Base-by-base conservation (phyloP, 1,140 invertebrate genomes). In the Lanistes nyassanus region DNA sequence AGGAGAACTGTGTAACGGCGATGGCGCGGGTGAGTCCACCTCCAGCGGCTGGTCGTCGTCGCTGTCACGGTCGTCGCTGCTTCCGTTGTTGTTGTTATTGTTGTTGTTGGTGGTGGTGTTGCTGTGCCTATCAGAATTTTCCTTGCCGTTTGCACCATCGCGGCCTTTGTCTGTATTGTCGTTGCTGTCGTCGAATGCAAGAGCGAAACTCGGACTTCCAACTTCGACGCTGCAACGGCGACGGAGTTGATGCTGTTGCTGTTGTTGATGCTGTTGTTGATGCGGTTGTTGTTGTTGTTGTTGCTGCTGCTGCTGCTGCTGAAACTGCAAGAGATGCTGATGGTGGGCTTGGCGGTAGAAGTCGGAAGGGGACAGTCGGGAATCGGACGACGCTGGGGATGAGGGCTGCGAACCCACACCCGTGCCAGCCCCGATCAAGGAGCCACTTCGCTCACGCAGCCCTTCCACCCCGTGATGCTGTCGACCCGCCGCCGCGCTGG, bases 1-100 rank as follows among this genome's bases (percentile, higher is more conserved):
- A 21, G 65, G 73, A 23, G 42, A 47, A 9, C 31, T 39, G 37
- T 64, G 42, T 47, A 78, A 31, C 11, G 77, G 77, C 26, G 77
- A 78, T 26, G 67, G 42, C n/a, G 77, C 72, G 2, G 74, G 74
- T 1, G 77, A 75, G 68, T 75, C 72, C 58, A 78, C 77, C 29
- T 77, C 71, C 42, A 77, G 58, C 16, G 64, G 76, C 51, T 74
- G 64, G 66, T 77, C 76, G 34, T 70, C 76, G 42, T 72, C 72
- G 19, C 31, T 51, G 55, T 77, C 76, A n/a, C 66, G 55, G 31
- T 75, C 60, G 34, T 76, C 76, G 31, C 29, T 51, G 13, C 34
- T 36, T 37, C 26, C 42, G 34, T 19, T 65, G 58, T 29, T n/a
- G 47, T 36, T 39, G 23, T 19, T 56, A n/a, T n/a, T n/a, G 31